Evolutionary conservation across 2,888 invertebrate species (phyloP).

Genomic region (Pseudococcus viburni): DNA sequence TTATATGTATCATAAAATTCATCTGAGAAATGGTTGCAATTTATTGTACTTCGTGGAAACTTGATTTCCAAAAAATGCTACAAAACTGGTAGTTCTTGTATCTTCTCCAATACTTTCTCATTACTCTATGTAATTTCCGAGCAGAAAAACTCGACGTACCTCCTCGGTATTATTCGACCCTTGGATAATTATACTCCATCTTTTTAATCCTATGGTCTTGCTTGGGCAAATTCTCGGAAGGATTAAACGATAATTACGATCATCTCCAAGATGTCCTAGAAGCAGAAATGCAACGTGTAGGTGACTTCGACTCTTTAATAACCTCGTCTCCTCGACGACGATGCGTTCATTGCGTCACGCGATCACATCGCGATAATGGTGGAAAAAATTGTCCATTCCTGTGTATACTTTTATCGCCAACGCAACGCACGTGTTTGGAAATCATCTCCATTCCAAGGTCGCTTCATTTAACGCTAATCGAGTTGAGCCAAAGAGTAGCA

Average conservation of each 20-base stretch:
- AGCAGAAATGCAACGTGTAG: background rate
- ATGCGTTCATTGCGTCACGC: background rate
- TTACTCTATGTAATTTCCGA: background rate
- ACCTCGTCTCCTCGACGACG: background rate
- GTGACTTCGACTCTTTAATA: background rate
- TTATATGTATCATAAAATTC: no score
- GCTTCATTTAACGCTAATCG: slow-evolving; percentile 25
- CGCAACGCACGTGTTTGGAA: slow-evolving; percentile 44
- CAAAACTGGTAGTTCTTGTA: background rate
- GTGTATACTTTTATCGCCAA: background rate
- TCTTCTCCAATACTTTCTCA: background rate
- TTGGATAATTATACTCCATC: background rate
- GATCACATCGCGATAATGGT: background rate
- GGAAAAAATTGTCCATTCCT: background rate
- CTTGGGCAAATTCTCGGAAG: background rate
- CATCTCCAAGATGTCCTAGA: background rate
- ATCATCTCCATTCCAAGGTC: slow-evolving; percentile 33
- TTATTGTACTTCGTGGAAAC: no score
- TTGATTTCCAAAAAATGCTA: no score
- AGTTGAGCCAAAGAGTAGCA: slow-evolving; percentile 26
- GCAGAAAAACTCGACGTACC: background rate
- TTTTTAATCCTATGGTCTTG: background rate
- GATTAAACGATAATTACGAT: background rate
- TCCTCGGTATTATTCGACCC: background rate
- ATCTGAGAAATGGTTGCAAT: no score